Percentiles rank a stretch among this genome's conserved stretches.
Evolutionary conservation across 2,888 invertebrate genomes (phyloP).

Genomic region (Rhagium mordax): DNA sequence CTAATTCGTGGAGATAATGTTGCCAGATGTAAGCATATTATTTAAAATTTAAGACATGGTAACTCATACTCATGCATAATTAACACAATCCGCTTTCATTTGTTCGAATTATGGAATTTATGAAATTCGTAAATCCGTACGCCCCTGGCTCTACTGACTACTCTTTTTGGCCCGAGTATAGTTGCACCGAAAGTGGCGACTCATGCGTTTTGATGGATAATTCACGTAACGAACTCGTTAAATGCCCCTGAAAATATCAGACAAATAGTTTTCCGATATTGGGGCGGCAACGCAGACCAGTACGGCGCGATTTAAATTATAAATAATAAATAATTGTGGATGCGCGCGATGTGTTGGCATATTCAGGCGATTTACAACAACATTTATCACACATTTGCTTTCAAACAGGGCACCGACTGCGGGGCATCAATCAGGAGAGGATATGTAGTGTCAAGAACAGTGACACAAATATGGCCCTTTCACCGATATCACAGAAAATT

Average conservation of each 20-base stretch:
- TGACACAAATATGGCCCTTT: constrained; percentile 11
- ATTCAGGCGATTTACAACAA: constrained; percentile 34
- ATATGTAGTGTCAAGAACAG: constrained; percentile 3
- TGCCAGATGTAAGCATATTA: too few relatives aligned
- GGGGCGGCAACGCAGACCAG: not conserved
- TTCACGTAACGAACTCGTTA: too few relatives aligned
- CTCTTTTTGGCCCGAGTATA: too few relatives aligned
- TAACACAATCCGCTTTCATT: too few relatives aligned
- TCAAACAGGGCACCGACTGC: constrained; percentile 24
- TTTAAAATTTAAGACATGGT: too few relatives aligned
- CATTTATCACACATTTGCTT: constrained; percentile 29
- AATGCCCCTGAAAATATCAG: not conserved
- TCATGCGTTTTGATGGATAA: too few relatives aligned
- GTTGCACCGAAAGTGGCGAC: too few relatives aligned
- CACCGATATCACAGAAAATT: not conserved
- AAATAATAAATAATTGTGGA: constrained; percentile 12
- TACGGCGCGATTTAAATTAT: not conserved
- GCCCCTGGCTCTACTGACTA: too few relatives aligned
- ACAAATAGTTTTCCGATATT: not conserved
- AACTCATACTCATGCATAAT: too few relatives aligned
- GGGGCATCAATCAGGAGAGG: constrained; percentile 36
- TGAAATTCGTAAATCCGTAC: too few relatives aligned
- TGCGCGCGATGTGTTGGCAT: constrained; percentile 16
- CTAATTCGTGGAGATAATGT: too few relatives aligned
- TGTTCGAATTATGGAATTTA: too few relatives aligned